Evolutionary conservation across 2,797 vertebrate species (phyloP).

Genomic region (Gymnopithys bicolor): DNA sequence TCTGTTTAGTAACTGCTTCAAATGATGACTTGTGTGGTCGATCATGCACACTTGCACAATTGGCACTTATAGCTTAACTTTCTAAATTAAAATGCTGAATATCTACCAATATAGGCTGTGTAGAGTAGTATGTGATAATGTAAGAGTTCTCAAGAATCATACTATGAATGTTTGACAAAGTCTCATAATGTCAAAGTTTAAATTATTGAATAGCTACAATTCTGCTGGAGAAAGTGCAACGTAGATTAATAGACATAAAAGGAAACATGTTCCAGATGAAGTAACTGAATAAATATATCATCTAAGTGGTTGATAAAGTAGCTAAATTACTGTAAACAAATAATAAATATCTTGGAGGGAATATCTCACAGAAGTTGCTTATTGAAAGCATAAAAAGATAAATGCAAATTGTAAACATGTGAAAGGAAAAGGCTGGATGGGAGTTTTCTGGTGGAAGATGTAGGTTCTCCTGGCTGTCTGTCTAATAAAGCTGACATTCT

Average conservation of each 20-base stretch:
- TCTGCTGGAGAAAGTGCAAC: background rate
- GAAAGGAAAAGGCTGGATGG: background rate
- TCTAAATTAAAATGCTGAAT: background rate
- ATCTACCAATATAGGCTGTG: background rate
- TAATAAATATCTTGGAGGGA: slow-evolving; percentile 3
- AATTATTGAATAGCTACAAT: slow-evolving; percentile 39
- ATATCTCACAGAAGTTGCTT: background rate
- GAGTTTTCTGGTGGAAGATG: background rate
- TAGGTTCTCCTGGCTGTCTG: background rate
- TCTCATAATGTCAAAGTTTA: background rate
- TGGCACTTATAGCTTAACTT: background rate
- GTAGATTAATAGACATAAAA: slow-evolving; percentile 37
- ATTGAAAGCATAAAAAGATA: background rate
- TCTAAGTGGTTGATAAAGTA: slow-evolving; percentile 5
- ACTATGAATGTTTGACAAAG: slow-evolving; percentile 8
- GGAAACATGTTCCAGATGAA: slow-evolving; percentile 4
- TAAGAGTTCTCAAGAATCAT: background rate
- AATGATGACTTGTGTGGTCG: background rate
- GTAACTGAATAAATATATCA: slow-evolving; percentile 14
- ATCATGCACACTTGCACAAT: background rate
- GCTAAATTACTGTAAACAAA: slow-evolving; percentile 43
- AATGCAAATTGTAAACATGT: background rate
- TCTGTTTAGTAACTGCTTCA: background rate
- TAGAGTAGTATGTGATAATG: background rate
- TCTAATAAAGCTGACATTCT: background rate